These are phyloP conservation scores for Mesocentrotus franciscanus DNA, from an alignment of 53 echinoderm and acorn worm genomes.

Conservation along the genomic window DNA sequence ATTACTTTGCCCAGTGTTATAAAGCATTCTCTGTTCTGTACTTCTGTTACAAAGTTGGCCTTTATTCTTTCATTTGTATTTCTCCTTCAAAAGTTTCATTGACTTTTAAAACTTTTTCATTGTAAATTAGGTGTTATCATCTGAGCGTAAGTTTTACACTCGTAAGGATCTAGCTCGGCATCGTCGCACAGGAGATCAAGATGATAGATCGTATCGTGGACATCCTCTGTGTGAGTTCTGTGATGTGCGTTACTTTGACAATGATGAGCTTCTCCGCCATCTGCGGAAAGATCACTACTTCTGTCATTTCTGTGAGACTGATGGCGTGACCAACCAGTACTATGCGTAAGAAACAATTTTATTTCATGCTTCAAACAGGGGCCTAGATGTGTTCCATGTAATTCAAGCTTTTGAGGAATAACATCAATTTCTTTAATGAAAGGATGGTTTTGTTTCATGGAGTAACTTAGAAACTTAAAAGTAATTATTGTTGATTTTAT, in stretches of 20 bases:
- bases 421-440: neutral
- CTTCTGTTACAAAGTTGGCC: neutral
- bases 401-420: no score
- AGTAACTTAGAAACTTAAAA: neutral
- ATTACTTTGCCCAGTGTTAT: no score
- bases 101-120: no score
- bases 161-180: slow-evolving; percentile 87
- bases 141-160: slow-evolving; percentile 89
- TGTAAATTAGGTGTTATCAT: slow-evolving; percentile 80
- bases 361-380: no score
- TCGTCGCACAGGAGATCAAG: slow-evolving; percentile 84
- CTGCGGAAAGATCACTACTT: slow-evolving; percentile 87
- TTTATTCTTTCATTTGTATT: neutral
- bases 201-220: slow-evolving; percentile 90
- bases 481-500: no score
- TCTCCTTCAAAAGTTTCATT: neutral
- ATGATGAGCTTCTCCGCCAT: slow-evolving; percentile 91
- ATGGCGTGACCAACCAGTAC: slow-evolving; percentile 87
- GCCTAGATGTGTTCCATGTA: no score
- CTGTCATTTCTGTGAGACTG: slow-evolving; percentile 95
- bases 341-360: slow-evolving; percentile 79
- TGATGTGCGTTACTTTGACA: slow-evolving; percentile 95
- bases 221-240: slow-evolving; percentile 99
- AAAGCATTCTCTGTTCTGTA: no score
- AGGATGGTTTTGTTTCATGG: neutral